These are phyloP conservation scores for Acholoe squamosa DNA, from an alignment of 2,888 invertebrate species.

Conservation along the genomic window DNA sequence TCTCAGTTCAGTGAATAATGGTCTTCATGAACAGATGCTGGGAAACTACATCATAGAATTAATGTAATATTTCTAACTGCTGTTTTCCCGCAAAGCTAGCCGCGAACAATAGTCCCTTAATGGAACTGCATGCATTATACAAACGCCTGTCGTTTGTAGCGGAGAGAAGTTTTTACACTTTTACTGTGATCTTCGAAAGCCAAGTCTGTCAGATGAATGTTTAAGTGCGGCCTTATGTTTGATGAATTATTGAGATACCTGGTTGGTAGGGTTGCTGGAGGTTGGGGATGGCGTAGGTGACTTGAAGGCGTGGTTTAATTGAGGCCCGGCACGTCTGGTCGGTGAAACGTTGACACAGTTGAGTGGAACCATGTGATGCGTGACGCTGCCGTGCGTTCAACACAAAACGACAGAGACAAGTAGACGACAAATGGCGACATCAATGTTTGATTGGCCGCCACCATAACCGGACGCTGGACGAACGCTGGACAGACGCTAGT, in stretches of 20 bases:
- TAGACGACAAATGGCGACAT: background rate
- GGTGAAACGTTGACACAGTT: constrained; percentile 34
- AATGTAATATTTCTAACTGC: background rate
- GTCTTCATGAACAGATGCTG: background rate
- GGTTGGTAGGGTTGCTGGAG: background rate
- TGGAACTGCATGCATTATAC: background rate
- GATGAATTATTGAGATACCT: background rate
- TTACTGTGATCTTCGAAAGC: background rate
- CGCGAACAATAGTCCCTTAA: background rate
- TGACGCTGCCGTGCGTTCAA: background rate
- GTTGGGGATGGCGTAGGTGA: background rate
- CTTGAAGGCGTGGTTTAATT: background rate
- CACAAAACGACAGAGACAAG: background rate
- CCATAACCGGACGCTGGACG: background rate
- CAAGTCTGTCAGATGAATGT: constrained; percentile 13
- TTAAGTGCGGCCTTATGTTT: constrained; percentile 12
- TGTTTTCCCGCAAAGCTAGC: background rate
- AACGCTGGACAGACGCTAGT: background rate
- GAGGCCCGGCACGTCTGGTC: background rate
- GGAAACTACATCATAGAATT: background rate
- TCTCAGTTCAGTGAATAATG: too few relatives aligned
- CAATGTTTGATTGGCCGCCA: background rate
- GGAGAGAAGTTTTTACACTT: background rate
- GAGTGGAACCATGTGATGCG: constrained; percentile 10
- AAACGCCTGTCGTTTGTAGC: background rate